A percentile compares a stretch with the other conserved stretches of the same genome.
Evolutionary conservation across 2,888 invertebrate species (phyloP).

Genomic region (Athetis lepigone): DNA sequence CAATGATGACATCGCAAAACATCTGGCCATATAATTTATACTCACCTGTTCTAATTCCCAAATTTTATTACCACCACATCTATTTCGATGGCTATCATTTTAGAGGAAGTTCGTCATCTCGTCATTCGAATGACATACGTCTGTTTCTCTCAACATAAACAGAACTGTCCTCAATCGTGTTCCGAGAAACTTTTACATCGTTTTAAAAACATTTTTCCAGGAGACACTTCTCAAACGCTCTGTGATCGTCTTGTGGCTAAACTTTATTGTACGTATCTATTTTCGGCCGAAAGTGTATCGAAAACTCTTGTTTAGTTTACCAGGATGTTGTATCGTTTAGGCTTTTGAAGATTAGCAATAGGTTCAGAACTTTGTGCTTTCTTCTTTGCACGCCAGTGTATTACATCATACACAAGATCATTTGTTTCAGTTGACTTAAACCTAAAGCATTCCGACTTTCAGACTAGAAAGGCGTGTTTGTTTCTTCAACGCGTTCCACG

Average conservation of each 20-base stretch:
- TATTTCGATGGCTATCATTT: slow-evolving; percentile 75
- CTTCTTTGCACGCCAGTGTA: slow-evolving; percentile 36
- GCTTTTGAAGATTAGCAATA: slow-evolving; percentile 3
- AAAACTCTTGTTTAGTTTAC: slow-evolving; percentile 41
- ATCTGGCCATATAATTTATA: slow-evolving; percentile 44
- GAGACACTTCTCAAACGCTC: slow-evolving; percentile 79
- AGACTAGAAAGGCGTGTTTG: slow-evolving; percentile 78
- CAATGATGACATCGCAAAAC: slow-evolving; percentile 27
- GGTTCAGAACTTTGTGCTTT: slow-evolving; percentile 13
- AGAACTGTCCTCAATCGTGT: slow-evolving; percentile 84
- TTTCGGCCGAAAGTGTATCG: slow-evolving; percentile 60
- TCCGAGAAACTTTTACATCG: slow-evolving; percentile 87
- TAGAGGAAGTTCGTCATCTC: slow-evolving; percentile 71
- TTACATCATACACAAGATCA: slow-evolving; percentile 58
- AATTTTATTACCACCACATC: slow-evolving; percentile 64
- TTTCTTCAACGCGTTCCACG: slow-evolving; percentile 81
- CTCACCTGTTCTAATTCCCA: slow-evolving; percentile 59
- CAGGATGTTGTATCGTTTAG: slow-evolving; percentile 34
- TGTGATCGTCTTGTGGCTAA: slow-evolving; percentile 61
- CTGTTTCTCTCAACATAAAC: slow-evolving; percentile 81
- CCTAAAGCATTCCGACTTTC: slow-evolving; percentile 54
- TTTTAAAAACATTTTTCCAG: slow-evolving; percentile 81
- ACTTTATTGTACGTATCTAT: slow-evolving; percentile 71
- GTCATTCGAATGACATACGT: slow-evolving; percentile 82
- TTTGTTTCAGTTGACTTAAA: slow-evolving; percentile 52